Conservation (phyloP, 2,113 vertebrate genomes). For the Nothobranchius furzeri region DNA sequence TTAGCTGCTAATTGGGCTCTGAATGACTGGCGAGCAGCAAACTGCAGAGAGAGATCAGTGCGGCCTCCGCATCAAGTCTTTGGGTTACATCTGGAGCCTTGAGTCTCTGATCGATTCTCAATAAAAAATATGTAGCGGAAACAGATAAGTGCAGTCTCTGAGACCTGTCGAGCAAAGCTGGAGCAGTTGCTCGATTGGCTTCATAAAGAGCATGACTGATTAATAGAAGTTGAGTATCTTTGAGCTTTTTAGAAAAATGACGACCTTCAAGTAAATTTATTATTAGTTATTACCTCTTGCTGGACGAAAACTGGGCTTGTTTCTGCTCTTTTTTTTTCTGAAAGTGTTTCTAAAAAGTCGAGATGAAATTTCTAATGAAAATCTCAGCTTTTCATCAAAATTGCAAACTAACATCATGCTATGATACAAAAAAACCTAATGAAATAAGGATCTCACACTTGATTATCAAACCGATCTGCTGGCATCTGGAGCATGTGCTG, state of each 20-base stretch:
- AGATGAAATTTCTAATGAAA: too few relatives aligned
- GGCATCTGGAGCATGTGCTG: too few relatives aligned
- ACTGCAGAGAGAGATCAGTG: conserved; percentile 5
- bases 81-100: neutral
- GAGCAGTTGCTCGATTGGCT: neutral
- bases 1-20: conserved; percentile 41
- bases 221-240: neutral
- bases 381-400: too few relatives aligned
- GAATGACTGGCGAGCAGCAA: conserved; percentile 20
- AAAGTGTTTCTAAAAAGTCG: too few relatives aligned
- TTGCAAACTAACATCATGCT: too few relatives aligned
- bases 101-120: neutral
- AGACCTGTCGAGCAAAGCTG: neutral
- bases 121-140: neutral
- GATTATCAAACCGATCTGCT: too few relatives aligned
- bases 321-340: too few relatives aligned
- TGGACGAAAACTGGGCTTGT: too few relatives aligned
- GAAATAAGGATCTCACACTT: too few relatives aligned
- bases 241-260: neutral
- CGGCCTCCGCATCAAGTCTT: conserved; percentile 3
- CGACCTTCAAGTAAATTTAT: neutral
- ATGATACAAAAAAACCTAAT: too few relatives aligned
- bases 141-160: neutral
- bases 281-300: too few relatives aligned
- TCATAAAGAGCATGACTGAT: neutral